Percentiles rank a stretch among this genome's conserved stretches.
Evolutionary conservation across 1,140 invertebrate species (phyloP).

Genomic region (Calephelis virginiensis): DNA sequence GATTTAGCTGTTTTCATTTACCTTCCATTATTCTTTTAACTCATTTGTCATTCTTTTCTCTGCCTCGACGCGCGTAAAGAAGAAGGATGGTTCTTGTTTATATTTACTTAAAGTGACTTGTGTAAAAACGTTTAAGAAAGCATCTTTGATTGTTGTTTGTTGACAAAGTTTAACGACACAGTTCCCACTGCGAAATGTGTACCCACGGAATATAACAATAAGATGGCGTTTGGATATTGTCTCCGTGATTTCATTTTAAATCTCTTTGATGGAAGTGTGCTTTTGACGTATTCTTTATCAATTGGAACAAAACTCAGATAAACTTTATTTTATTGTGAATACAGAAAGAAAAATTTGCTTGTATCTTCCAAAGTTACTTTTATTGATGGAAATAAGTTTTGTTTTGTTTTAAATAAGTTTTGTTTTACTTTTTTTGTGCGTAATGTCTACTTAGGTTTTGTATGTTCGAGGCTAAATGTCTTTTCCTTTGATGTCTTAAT

Average conservation of each 20-base stretch:
- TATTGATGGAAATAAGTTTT: conserved; percentile 2
- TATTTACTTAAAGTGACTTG: conserved; percentile 64
- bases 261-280: conserved; percentile 13
- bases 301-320: conserved; percentile 11
- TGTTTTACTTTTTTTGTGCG: conserved; percentile 1
- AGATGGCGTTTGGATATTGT: conserved; percentile 5
- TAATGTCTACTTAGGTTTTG: neutral
- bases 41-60: conserved; percentile 72
- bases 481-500: neutral
- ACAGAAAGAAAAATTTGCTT: conserved; percentile 8
- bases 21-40: conserved; percentile 72
- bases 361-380: conserved; percentile 10
- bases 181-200: conserved; percentile 38
- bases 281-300: conserved; percentile 2
- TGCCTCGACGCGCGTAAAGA: conserved; percentile 45
- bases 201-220: conserved; percentile 4
- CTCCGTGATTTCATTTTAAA: conserved; percentile 15
- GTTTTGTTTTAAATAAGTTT: conserved; percentile 7
- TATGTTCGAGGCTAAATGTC: neutral
- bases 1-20: conserved; percentile 72
- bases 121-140: conserved; percentile 43
- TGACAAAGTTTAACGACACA: conserved; percentile 38
- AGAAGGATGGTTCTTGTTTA: conserved; percentile 60
- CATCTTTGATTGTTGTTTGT: conserved; percentile 48
- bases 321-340: conserved; percentile 14